A percentile compares a stretch with the other conserved stretches of the same genome.
Conservation (phyloP, 2,888 invertebrate genomes). For the Catocala sponsa region DNA sequence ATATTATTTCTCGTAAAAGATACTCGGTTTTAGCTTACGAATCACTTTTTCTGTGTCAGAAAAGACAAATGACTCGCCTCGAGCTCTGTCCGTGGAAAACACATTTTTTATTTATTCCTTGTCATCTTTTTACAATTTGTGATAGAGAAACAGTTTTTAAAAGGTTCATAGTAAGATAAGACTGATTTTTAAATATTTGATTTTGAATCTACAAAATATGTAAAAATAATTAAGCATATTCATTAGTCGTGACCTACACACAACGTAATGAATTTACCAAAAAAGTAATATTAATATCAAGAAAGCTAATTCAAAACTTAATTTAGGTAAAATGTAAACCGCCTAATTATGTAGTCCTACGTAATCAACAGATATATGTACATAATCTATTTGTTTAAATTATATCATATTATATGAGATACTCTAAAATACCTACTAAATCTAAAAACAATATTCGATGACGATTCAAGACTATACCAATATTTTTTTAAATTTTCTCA, state of each 20-base stretch:
- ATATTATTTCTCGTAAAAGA: constrained; percentile 45
- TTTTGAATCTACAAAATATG: too few species aligned
- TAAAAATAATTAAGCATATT: not conserved
- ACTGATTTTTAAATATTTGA: too few species aligned
- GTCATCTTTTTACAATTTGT: constrained; percentile 40
- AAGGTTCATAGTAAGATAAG: not conserved
- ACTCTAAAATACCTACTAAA: too few species aligned
- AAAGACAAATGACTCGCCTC: constrained; percentile 57
- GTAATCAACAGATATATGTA: too few species aligned
- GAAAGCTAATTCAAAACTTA: too few species aligned
- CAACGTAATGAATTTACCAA: not conserved
- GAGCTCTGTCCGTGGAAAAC: constrained; percentile 43
- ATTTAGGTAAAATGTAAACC: too few species aligned
- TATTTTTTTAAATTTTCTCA: constrained; percentile 70
- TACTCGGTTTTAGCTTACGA: constrained; percentile 49
- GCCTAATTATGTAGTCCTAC: too few species aligned
- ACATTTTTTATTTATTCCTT: constrained; percentile 48
- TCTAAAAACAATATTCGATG: constrained; percentile 4
- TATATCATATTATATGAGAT: too few species aligned
- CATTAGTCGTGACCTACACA: too few species aligned
- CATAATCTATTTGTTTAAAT: too few species aligned
- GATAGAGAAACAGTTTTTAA: constrained; percentile 10
- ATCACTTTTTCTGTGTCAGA: constrained; percentile 53
- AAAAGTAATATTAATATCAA: too few species aligned
- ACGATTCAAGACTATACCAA: constrained; percentile 24